Evolutionary conservation across 2,888 invertebrate genomes (phyloP).

Genomic region (Mesochorus sp.): DNA sequence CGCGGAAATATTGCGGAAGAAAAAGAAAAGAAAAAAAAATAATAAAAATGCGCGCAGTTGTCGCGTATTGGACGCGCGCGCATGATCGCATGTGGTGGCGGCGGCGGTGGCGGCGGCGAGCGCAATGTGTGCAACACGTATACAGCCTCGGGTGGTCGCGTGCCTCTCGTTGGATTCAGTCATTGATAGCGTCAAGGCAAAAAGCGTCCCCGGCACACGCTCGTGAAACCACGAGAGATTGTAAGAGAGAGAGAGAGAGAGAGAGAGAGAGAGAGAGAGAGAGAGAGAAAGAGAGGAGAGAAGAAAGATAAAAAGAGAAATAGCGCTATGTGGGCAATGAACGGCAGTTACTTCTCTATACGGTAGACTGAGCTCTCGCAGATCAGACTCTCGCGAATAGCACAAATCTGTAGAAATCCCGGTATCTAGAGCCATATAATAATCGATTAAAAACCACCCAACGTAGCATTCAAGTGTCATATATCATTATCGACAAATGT

Average conservation of each 20-base stretch:
- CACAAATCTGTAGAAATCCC: constrained; percentile 31
- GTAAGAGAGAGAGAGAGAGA: constrained; percentile 32
- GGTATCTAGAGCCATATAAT: constrained; percentile 9
- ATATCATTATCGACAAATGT: constrained; percentile 49
- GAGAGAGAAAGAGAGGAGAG: constrained; percentile 33
- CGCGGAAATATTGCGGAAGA: not conserved
- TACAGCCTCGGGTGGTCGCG: constrained; percentile 62
- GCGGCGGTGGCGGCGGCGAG: constrained; percentile 34
- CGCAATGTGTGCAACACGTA: constrained; percentile 55
- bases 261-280: constrained; percentile 20
- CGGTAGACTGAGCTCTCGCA: constrained; percentile 57
- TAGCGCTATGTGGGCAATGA: constrained; percentile 17
- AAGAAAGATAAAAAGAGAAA: constrained; percentile 29
- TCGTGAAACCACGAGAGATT: constrained; percentile 47
- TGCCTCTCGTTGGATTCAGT: constrained; percentile 61
- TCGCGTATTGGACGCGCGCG: constrained; percentile 39
- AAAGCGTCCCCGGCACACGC: constrained; percentile 60
- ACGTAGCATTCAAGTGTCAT: constrained; percentile 39
- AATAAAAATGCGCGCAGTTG: constrained; percentile 25
- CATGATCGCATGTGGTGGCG: constrained; percentile 49
- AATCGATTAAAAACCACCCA: constrained; percentile 32
- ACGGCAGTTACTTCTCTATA: constrained; percentile 50
- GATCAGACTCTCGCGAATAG: constrained; percentile 25
- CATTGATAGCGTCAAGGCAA: constrained; percentile 63
- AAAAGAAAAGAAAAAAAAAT: not conserved